Percentiles rank a stretch among this genome's conserved stretches.
phyloP scores from a whole-genome alignment of 30 jellyfish, hydroid and myxozoan species.

The Aurelia sp. region DNA sequence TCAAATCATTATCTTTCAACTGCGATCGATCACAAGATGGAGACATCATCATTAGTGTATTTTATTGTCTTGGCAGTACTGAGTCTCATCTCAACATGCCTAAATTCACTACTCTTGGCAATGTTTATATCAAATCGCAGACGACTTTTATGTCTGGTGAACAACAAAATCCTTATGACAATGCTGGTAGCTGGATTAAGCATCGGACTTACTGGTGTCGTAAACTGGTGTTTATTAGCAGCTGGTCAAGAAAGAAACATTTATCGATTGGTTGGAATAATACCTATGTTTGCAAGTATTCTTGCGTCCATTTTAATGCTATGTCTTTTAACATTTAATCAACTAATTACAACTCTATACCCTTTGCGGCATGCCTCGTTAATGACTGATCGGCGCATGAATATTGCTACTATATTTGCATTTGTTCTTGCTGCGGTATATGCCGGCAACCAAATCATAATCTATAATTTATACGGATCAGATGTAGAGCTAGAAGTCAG shows the following conservation, averaged over 20 bases:
- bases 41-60: slow-evolving; percentile 11
- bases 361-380: slow-evolving; percentile 55
- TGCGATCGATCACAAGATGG: slow-evolving; percentile 13
- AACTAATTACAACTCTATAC: slow-evolving; percentile 11
- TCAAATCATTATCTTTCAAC: too few species aligned
- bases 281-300: slow-evolving; percentile 55
- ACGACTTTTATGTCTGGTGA: slow-evolving; percentile 10
- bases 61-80: slow-evolving; percentile 21
- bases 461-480: neutral
- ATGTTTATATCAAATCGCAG: slow-evolving; percentile 38
- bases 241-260: neutral
- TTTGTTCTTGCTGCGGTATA: slow-evolving; percentile 15
- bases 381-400: slow-evolving; percentile 24
- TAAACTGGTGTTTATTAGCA: slow-evolving; percentile 37
- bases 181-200: slow-evolving; percentile 36
- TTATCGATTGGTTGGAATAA: slow-evolving; percentile 45
- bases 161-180: slow-evolving; percentile 47
- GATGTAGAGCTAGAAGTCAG: slow-evolving; percentile 23
- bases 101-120: slow-evolving; percentile 21
- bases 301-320: slow-evolving; percentile 31
- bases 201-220: slow-evolving; percentile 50
- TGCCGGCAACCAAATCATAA: slow-evolving; percentile 14
- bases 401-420: slow-evolving; percentile 3
- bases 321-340: slow-evolving; percentile 43
- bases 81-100: slow-evolving; percentile 1